Base-by-base conservation (phyloP, 2,888 invertebrate genomes). In the Osmoderma eremita region DNA sequence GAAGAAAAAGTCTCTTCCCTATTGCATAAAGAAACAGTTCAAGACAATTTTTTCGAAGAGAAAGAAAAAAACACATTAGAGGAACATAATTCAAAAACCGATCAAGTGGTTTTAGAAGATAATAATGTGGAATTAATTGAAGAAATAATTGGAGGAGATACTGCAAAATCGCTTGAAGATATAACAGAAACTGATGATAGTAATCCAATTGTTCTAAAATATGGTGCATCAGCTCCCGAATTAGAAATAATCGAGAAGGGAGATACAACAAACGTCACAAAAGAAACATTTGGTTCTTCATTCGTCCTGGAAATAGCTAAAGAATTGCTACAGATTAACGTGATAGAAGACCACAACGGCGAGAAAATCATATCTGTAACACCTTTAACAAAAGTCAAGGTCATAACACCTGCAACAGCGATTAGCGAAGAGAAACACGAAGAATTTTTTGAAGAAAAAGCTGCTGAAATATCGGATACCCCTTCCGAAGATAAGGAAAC, bases 251-350 rank as follows among this genome's bases (percentile, higher is more conserved):
- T 12, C 10, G 39, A 68, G 17, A 56, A 65, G 45, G 42, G 12
- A 8, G 22, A 36, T 13, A 22, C 39, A 20, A 22, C 42, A 1
- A 17, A 36, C 17, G 39, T 24, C 8, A 30, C 5, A 30, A 6
- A 63, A 20, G 50, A 63, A n/a, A n/a, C n/a, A 17, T 4, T 38
- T 1, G 38, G 39, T 20, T 63, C 50, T 17, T 50, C 50, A 2
- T 65, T 64, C 3, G 66, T 73, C 1, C 51, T 74, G 0, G 70
- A 73, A 51, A 73, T 74, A 17, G 70, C 70, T 0, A 73, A 68
- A 6, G 72, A 73, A 36, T 64, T 73, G 45, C 53, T 74, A 3
- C 70, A 73, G 63, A 73, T 74, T 49, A 71, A 69, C 13, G 68
- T 74, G 0, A 66, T 58, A 0, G 50, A 64, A n/a, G 65, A 71